phyloP scores from a whole-genome alignment of 2,797 vertebrate species.

The Neomorphus geoffroyi region DNA sequence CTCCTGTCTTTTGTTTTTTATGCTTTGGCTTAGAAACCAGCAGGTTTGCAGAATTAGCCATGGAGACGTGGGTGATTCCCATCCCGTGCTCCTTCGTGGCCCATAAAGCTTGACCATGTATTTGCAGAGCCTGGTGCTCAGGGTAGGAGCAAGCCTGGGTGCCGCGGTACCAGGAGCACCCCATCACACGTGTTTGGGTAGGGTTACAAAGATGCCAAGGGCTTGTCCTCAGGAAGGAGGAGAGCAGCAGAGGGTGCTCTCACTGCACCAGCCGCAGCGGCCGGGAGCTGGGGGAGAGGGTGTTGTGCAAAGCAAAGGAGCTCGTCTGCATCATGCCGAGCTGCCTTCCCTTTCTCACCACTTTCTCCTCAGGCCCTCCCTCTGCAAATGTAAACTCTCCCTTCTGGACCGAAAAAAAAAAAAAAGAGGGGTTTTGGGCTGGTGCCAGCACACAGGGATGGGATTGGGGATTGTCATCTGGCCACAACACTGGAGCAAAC shows the following conservation, averaged over 20 bases:
- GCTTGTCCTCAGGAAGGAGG: neutral
- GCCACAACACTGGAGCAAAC: neutral
- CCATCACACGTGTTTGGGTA: fast-evolving
- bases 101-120: fast-evolving
- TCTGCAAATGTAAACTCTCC: neutral
- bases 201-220: neutral
- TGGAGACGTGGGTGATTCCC: fast-evolving
- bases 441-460: neutral
- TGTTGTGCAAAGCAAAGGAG: neutral
- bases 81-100: fast-evolving
- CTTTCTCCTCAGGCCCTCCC: neutral
- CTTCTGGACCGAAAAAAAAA: neutral
- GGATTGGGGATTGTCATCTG: neutral
- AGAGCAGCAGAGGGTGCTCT: conserved; percentile 56
- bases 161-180: fast-evolving
- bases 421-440: neutral
- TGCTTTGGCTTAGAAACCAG: fast-evolving
- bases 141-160: fast-evolving
- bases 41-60: neutral
- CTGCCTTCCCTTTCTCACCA: neutral
- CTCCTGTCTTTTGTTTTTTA: neutral
- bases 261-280: neutral
- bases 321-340: fast-evolving
- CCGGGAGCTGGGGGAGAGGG: neutral
- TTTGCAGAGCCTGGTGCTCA: fast-evolving